A percentile compares a stretch with the other conserved stretches of the same genome.
These are phyloP conservation scores for Heliothis subflexa DNA, from an alignment of 1,140 invertebrate genomes.

Conservation along the genomic window DNA sequence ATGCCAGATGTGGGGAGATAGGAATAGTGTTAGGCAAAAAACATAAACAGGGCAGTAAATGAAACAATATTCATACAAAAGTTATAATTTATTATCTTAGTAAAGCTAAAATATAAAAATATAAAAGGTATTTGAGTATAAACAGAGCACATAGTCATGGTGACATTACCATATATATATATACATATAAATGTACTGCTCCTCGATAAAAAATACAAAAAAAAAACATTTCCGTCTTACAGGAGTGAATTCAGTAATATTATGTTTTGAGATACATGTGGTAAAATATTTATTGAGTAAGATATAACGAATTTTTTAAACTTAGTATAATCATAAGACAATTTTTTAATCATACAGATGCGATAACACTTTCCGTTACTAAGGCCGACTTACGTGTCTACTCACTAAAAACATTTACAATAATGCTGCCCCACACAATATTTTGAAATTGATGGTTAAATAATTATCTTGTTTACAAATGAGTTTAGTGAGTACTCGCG, in stretches of 20 bases:
- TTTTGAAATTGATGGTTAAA: no score
- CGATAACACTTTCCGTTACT: background rate
- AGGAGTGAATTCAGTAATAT: background rate
- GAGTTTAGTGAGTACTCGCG: no score
- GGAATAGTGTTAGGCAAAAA: no score
- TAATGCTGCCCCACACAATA: no score
- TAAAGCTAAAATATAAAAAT: conserved; percentile 77
- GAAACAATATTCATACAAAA: conserved; percentile 72
- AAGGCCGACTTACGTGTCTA: background rate
- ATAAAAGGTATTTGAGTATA: conserved; percentile 75
- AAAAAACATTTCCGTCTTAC: background rate
- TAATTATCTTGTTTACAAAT: no score
- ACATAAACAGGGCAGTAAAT: conserved; percentile 48
- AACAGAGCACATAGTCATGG: conserved; percentile 62
- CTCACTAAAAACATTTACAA: no score
- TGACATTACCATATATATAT: conserved; percentile 59
- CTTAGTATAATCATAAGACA: background rate
- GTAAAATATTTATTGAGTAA: background rate
- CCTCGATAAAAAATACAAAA: background rate
- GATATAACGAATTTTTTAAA: background rate
- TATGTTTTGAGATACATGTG: conserved; percentile 42
- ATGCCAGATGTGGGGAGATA: no score
- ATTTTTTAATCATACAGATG: background rate
- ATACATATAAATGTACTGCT: conserved; percentile 54
- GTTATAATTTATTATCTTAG: conserved; percentile 81